Evolutionary conservation across 2,113 vertebrate species (phyloP), one percentile per base, ranked within the genome.

Genomic region (Coreoperca whiteheadi): DNA sequence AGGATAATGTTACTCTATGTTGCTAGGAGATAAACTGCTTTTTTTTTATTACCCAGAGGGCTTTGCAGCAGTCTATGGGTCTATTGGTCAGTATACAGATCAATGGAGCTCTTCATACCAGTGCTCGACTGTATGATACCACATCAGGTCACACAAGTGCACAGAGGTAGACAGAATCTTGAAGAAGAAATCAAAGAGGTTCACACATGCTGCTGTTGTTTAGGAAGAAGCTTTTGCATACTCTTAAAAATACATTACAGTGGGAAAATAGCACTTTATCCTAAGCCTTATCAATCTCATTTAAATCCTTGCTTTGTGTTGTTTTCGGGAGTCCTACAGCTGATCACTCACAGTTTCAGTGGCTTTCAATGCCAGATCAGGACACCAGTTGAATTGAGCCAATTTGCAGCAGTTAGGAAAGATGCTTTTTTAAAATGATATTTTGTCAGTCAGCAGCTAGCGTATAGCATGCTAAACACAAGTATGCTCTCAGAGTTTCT

Each of bases 21-120:
- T 89, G 87, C 82, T 91, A 87, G 85, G 87, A 88, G 78, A 93
- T 91, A 89, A 91, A 89, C 48, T 74, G 25, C 71, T 69, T 54
- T 37, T 48, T 82, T 75, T 71, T 74, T 78, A 78, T 82, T 87
- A 81, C 78, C 80, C 84, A 82, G 67, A 80, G 70, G 60, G 81
- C 77, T 85, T 88, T 81, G 81, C 69, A 82, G 74, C 23, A 66
- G 72, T 78, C 50, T 80, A 37, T 73, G 63, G 53, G 83, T 83
- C 79, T 88, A 82, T 68, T 20, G 46, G 83, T 89, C 78, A 83
- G 74, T 61, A 77, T 79, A 74, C 69, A 81, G 82, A 89, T 92
- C 87, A 87, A 88, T 90, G 84, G 56, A 83, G 84, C 84, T 91
- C 86, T 81, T 85, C 77, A 87, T 68, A 82, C 53, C 54, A 32